Conservation (phyloP, 2,797 vertebrate genomes). For the Enteromius trimaculatus region DNA sequence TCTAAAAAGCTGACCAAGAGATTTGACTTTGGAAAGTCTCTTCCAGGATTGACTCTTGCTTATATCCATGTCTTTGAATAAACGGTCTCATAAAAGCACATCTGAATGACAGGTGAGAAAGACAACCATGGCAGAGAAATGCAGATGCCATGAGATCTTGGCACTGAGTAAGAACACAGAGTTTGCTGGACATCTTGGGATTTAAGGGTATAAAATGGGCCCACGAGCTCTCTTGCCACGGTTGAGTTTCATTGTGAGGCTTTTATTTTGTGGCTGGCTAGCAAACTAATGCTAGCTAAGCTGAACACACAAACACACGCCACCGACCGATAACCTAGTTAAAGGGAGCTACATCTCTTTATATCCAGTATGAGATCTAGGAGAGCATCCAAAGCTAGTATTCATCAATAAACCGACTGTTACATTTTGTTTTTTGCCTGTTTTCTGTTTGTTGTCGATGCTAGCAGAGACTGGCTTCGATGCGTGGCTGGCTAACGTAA, state of each 20-base stretch:
- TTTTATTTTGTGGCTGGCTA: constrained; percentile 74
- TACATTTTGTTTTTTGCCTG: constrained; percentile 73
- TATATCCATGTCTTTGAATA: constrained; percentile 69
- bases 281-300: constrained; percentile 73
- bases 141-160: constrained; percentile 78
- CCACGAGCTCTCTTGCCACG: constrained; percentile 71
- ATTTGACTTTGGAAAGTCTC: constrained; percentile 77
- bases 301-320: constrained; percentile 66
- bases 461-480: constrained; percentile 50
- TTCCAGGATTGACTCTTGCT: constrained; percentile 72
- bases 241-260: constrained; percentile 74
- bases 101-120: constrained; percentile 73
- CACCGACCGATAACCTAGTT: constrained; percentile 76
- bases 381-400: constrained; percentile 65
- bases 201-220: constrained; percentile 74
- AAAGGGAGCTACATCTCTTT: constrained; percentile 80
- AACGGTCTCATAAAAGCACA: constrained; percentile 71
- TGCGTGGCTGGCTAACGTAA: constrained; percentile 54
- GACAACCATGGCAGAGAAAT: constrained; percentile 80
- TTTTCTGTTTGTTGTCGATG: constrained; percentile 58
- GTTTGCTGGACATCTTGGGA: constrained; percentile 77
- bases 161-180: constrained; percentile 78
- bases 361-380: constrained; percentile 60
- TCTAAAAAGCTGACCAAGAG: constrained; percentile 58
- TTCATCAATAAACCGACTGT: constrained; percentile 71